phyloP scores from a whole-genome alignment of 2,797 vertebrate species.

The Babyrousa celebensis region DNA sequence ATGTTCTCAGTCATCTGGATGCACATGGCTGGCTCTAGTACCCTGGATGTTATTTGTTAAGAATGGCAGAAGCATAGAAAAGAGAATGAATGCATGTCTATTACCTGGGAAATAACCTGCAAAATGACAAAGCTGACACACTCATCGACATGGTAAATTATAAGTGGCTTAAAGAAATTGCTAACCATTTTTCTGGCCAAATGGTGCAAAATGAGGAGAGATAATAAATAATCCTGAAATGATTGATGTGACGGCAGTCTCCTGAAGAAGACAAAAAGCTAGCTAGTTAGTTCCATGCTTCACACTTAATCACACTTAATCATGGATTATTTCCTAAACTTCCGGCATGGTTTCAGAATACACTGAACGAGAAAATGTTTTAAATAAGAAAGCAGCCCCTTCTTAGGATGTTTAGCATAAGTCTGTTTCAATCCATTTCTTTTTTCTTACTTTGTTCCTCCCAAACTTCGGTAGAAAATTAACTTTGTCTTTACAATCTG shows the following conservation, averaged over 20 bases:
- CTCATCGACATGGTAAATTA: slow-evolving; percentile 76
- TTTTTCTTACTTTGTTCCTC: background rate
- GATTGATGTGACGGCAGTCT: slow-evolving; percentile 64
- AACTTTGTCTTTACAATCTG: slow-evolving; percentile 42
- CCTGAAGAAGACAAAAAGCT: slow-evolving; percentile 54
- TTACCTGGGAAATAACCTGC: slow-evolving; percentile 80
- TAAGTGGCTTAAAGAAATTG: slow-evolving; percentile 75
- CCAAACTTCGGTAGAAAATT: background rate
- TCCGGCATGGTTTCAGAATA: slow-evolving; percentile 60
- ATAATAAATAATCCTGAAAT: slow-evolving; percentile 72
- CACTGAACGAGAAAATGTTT: background rate
- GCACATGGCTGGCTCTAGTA: slow-evolving; percentile 42
- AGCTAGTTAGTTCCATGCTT: background rate
- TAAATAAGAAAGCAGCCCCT: slow-evolving; percentile 1
- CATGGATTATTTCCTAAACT: slow-evolving; percentile 55
- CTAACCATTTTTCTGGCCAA: slow-evolving; percentile 78
- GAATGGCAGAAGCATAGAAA: slow-evolving; percentile 58
- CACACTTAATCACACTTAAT: slow-evolving; percentile 62
- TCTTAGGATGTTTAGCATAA: slow-evolving; percentile 42
- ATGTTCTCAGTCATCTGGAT: slow-evolving; percentile 51
- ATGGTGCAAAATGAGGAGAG: slow-evolving; percentile 72
- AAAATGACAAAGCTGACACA: slow-evolving; percentile 78
- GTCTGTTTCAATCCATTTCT: background rate
- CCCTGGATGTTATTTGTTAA: slow-evolving; percentile 75
- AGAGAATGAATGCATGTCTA: slow-evolving; percentile 71